A percentile compares a stretch with the other conserved stretches of the same genome.
Evolutionary conservation across 2,888 invertebrate genomes (phyloP).

Genomic region (Cantharis rustica): DNA sequence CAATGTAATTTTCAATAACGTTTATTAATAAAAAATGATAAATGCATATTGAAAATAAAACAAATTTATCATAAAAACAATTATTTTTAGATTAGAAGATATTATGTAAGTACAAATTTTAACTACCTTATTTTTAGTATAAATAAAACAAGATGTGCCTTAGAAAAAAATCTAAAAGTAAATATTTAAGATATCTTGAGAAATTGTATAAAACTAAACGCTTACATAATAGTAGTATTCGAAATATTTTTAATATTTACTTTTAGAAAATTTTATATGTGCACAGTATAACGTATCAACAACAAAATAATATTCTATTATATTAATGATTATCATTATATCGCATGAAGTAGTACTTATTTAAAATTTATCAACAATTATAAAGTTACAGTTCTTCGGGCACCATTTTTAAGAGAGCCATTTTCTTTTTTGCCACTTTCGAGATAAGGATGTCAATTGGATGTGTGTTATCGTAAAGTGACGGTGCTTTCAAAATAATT

Average conservation of each 20-base stretch:
- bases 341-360: slow-evolving; percentile 38
- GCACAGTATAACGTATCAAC: slow-evolving; percentile 13
- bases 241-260: not conserved
- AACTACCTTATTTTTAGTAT: slow-evolving; percentile 24
- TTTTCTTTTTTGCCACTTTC: slow-evolving; percentile 88
- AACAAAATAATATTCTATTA: slow-evolving; percentile 47
- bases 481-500: slow-evolving; percentile 89
- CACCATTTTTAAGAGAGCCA: slow-evolving; percentile 87
- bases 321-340: slow-evolving; percentile 55
- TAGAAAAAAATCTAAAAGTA: not conserved
- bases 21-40: not conserved
- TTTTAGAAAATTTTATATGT: not conserved
- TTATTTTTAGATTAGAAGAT: slow-evolving; percentile 27
- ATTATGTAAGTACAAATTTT: slow-evolving; percentile 19
- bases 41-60: slow-evolving; percentile 7
- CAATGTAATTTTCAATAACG: not conserved
- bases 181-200: not conserved
- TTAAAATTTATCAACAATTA: slow-evolving; percentile 21
- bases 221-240: not conserved
- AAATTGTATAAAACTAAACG: not conserved
- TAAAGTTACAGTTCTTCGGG: slow-evolving; percentile 60
- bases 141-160: slow-evolving; percentile 20
- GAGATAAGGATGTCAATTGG: slow-evolving; percentile 90
- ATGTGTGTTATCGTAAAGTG: slow-evolving; percentile 87
- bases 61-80: slow-evolving; percentile 18